These are phyloP conservation scores for Clarias macrocephalus DNA, from an alignment of 2,113 vertebrate species.

Conservation along the genomic window DNA sequence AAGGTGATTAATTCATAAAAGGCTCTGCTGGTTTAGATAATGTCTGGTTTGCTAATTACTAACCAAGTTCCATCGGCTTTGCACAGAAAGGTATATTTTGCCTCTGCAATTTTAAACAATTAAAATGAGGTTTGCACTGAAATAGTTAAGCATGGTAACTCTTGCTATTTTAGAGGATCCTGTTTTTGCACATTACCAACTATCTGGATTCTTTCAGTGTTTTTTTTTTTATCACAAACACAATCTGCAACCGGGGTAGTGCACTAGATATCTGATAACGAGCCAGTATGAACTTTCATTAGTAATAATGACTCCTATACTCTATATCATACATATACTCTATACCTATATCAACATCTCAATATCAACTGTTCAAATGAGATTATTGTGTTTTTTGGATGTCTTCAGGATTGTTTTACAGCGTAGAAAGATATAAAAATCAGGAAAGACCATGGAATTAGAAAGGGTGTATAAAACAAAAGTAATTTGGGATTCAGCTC, in stretches of 20 bases:
- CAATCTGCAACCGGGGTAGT: background rate
- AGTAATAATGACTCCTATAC: background rate
- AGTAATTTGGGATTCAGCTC: no score
- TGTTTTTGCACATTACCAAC: background rate
- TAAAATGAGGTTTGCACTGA: background rate
- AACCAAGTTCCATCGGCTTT: conserved; percentile 21
- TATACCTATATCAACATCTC: no score
- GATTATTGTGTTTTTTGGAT: no score
- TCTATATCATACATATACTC: background rate
- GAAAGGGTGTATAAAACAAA: no score
- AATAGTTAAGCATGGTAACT: background rate
- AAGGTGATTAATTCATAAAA: conserved; percentile 36
- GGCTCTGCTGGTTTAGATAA: conserved; percentile 19
- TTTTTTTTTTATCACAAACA: background rate
- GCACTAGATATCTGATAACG: background rate
- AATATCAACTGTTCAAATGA: no score
- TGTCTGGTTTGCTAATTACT: conserved; percentile 44
- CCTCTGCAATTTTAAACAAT: background rate
- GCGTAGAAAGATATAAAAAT: no score
- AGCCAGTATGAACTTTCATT: background rate
- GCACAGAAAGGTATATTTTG: background rate
- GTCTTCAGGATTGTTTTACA: no score
- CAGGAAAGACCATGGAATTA: no score
- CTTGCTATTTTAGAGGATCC: background rate
- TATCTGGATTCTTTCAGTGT: background rate